These are phyloP conservation scores for Ciconia boyciana DNA, from an alignment of 2,113 vertebrate species.

Conservation along the genomic window DNA sequence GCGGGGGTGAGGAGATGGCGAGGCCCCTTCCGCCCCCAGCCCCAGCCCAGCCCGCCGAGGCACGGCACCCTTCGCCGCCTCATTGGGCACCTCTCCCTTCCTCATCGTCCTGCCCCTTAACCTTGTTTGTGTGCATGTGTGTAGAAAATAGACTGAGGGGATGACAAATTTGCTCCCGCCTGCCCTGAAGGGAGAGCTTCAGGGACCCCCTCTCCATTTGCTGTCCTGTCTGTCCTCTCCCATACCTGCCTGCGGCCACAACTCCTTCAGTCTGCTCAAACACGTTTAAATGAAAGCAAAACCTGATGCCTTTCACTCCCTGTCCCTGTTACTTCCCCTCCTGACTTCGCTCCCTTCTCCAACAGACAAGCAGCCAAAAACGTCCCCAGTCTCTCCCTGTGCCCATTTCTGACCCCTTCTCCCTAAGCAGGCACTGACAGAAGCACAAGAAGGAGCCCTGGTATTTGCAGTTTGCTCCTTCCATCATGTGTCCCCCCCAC, in stretches of 20 bases:
- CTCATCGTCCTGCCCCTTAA: neutral
- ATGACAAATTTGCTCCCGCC: neutral
- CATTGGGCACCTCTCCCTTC: neutral
- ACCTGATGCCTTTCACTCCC: neutral
- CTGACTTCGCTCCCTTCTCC: neutral
- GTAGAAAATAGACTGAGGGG: neutral
- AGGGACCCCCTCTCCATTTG: accelerated
- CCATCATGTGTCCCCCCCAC: accelerated
- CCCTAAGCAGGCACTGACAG: neutral
- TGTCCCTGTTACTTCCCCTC: neutral
- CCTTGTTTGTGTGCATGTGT: neutral
- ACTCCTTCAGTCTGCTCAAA: neutral
- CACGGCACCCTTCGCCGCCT: neutral
- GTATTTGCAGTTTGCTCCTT: neutral
- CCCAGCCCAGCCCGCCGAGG: neutral
- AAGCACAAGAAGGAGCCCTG: neutral
- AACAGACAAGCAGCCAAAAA: neutral
- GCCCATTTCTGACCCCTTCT: neutral
- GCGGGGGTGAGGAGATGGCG: neutral
- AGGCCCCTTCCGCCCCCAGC: neutral
- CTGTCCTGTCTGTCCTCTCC: neutral
- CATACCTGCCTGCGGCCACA: neutral
- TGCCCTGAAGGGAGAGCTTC: accelerated
- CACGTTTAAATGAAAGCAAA: neutral
- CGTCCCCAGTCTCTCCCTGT: neutral